Evolutionary conservation across 2,797 vertebrate species (phyloP).

Genomic region (Lagocephalus sceleratus): DNA sequence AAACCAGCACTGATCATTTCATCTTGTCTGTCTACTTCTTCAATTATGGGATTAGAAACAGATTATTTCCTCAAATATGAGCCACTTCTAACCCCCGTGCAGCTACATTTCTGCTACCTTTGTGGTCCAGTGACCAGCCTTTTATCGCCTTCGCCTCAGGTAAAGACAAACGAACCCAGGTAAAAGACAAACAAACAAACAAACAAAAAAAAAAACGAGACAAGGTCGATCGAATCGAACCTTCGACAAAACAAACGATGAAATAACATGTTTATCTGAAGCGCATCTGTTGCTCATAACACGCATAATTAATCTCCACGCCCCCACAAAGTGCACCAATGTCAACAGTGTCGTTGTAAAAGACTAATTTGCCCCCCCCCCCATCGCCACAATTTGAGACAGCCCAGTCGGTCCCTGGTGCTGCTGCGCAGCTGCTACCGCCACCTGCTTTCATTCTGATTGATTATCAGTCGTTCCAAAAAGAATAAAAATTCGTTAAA

Average conservation of each 20-base stretch:
- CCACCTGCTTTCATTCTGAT: slow-evolving; percentile 23
- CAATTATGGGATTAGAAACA: too few species aligned
- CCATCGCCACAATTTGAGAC: background rate
- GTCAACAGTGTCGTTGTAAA: slow-evolving; percentile 3
- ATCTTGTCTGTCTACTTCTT: too few species aligned
- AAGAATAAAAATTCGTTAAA: slow-evolving; percentile 1
- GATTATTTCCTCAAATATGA: too few species aligned
- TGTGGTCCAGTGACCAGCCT: background rate
- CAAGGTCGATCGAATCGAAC: too few species aligned
- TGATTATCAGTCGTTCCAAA: slow-evolving; percentile 5
- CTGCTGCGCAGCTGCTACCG: slow-evolving; percentile 25
- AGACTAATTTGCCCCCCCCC: background rate
- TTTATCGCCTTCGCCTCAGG: slow-evolving; percentile 1
- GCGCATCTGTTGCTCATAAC: background rate
- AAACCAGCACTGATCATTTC: background rate
- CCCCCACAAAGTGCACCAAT: background rate
- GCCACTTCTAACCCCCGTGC: background rate
- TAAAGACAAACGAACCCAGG: too few species aligned
- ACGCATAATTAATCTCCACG: background rate
- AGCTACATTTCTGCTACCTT: background rate
- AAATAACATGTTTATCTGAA: background rate
- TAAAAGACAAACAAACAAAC: too few species aligned
- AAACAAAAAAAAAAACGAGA: too few species aligned
- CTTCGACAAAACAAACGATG: too few species aligned
- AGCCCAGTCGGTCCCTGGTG: slow-evolving; percentile 1